Base-by-base conservation (phyloP, 1,140 invertebrate species). In the Drosophila ohnishii region DNA sequence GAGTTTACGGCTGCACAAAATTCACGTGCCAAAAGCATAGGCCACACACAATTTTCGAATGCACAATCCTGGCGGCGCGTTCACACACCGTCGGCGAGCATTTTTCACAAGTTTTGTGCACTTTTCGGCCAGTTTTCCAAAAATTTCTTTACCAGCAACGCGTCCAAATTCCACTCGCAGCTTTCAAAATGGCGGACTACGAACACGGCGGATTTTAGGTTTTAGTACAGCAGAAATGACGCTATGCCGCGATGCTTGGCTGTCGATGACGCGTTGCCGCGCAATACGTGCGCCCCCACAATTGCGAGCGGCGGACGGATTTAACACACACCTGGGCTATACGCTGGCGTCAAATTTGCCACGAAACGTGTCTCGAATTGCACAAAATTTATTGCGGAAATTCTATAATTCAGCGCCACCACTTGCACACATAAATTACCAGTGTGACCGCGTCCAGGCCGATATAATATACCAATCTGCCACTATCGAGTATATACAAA, bases 131-230 rank as follows among this genome's bases (percentile, higher is more conserved):
- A 82, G 60, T 81, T 90, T 89, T 78, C 65, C 67, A 70, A 62
- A 72, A 81, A 69, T 88, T 81, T 55, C 70, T 88, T 79, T 86
- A 83, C 78, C 75, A 91, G 83, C 90, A 91, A 91, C 90, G 90
- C 90, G 80, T 85, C 82, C 86, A 91, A 91, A 90, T 90, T 90
- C 86, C 89, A 90, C 80, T 88, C 83, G 80, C 90, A 91, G 83
- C 84, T 91, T 91, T 91, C 90, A 91, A 91, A 91, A 91, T 91
- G 90, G 90, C 90, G 90, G 90, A 91, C 81, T 78, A 87, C 88
- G 88, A 91, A 81, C 77, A 87, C 83, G 83, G 86, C 90, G 75
- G 76, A 90, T 88, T 87, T 86, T 86, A 75, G 82, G 78, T 90
- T 86, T 87, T 90, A 91, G 90, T 91, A 91, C 90, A 91, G 76